Evolutionary conservation across 2,888 invertebrate genomes (phyloP).

Genomic region (Idaea biselata): DNA sequence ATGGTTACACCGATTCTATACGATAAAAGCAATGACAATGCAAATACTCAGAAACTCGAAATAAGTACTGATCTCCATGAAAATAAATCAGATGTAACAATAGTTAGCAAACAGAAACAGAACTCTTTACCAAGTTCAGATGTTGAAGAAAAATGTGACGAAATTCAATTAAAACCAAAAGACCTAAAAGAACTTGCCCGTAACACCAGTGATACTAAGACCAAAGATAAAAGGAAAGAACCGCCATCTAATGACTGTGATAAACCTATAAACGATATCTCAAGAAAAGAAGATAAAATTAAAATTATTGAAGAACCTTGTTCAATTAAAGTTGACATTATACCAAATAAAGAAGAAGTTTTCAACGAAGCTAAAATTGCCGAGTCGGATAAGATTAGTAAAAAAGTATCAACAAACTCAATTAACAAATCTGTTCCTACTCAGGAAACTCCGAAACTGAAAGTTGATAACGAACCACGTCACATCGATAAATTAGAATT

Average conservation of each 20-base stretch:
- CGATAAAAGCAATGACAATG: background rate
- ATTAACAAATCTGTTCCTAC: background rate
- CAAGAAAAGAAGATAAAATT: background rate
- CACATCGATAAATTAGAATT: background rate
- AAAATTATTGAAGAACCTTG: background rate
- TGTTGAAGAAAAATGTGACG: background rate
- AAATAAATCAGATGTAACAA: conserved; percentile 2
- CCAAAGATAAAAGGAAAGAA: too few species aligned
- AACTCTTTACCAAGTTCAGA: background rate
- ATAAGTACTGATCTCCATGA: background rate
- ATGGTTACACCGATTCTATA: background rate
- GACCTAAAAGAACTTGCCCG: too few species aligned
- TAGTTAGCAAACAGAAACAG: background rate
- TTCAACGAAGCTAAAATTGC: background rate
- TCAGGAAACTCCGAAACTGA: background rate
- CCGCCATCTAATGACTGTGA: background rate
- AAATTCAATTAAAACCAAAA: background rate
- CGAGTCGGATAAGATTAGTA: background rate
- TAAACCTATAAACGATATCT: background rate
- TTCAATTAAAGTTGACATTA: background rate
- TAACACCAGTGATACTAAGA: too few species aligned
- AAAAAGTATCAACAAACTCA: background rate
- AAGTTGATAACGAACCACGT: background rate
- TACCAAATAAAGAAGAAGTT: background rate
- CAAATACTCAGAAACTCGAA: background rate